Conservation (phyloP, 2,797 vertebrate species). For the Kryptolebias ocellatus region DNA sequence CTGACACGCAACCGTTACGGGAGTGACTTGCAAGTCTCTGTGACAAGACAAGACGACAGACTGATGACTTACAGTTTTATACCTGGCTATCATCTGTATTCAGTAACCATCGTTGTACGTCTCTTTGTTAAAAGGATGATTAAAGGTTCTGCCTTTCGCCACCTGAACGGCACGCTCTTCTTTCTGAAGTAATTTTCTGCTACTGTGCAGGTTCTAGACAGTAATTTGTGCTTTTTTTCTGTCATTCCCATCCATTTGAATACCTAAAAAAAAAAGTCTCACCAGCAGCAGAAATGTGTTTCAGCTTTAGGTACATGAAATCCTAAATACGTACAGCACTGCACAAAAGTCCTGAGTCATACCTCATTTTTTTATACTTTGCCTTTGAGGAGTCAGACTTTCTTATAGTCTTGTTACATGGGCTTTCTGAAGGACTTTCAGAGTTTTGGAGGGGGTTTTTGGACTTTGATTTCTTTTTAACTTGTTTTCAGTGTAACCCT, state of each 20-base stretch:
- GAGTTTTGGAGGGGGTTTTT: no score
- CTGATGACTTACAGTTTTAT: conserved; percentile 19
- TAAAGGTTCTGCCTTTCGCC: conserved; percentile 1
- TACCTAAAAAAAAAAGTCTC: background rate
- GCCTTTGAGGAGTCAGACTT: background rate
- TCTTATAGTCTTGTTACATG: background rate
- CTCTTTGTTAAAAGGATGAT: background rate
- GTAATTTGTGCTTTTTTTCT: background rate
- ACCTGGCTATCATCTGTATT: background rate
- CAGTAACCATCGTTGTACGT: background rate
- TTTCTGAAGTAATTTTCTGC: background rate
- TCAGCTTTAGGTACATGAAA: conserved; percentile 8
- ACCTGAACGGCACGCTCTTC: background rate
- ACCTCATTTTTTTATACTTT: background rate
- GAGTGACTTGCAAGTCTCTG: background rate
- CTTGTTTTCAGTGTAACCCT: no score
- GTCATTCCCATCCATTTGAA: background rate
- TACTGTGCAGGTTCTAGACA: background rate
- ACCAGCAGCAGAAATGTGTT: background rate
- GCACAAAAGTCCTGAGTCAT: background rate
- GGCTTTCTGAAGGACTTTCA: no score
- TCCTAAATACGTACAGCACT: background rate
- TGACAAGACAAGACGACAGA: background rate
- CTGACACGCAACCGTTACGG: background rate
- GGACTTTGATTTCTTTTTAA: no score